Conservation (phyloP, 2,888 invertebrate species). For the Euzetes globulus region DNA sequence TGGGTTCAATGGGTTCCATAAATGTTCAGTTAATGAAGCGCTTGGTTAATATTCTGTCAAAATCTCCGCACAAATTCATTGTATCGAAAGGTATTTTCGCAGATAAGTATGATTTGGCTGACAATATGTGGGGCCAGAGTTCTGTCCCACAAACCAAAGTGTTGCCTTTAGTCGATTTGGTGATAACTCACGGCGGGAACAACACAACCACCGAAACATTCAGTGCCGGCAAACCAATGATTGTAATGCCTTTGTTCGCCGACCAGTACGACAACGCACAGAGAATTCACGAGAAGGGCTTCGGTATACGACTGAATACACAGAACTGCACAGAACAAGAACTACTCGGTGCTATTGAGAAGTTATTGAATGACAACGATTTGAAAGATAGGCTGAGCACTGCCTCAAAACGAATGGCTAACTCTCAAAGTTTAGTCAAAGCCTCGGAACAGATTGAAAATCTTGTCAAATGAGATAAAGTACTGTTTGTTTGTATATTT, state of each 20-base stretch:
- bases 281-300: slow-evolving; percentile 26
- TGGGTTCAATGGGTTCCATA: slow-evolving; percentile 31
- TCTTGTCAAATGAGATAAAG: too few species aligned
- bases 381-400: too few species aligned
- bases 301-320: slow-evolving; percentile 27
- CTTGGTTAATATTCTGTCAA: slow-evolving; percentile 16
- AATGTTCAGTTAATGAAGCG: slow-evolving; percentile 27
- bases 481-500: too few species aligned
- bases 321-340: slow-evolving; percentile 2
- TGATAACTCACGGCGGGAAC: slow-evolving; percentile 35
- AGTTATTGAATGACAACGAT: too few species aligned
- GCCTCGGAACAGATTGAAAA: too few species aligned
- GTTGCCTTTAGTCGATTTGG: slow-evolving; percentile 26
- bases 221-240: slow-evolving; percentile 29
- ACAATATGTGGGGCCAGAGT: slow-evolving; percentile 31
- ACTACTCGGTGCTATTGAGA: slow-evolving; percentile 24
- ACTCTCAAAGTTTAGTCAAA: too few species aligned
- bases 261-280: slow-evolving; percentile 35
- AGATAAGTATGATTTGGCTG: slow-evolving; percentile 12
- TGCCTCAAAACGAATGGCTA: too few species aligned
- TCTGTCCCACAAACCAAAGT: slow-evolving; percentile 25
- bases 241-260: slow-evolving; percentile 25
- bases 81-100: slow-evolving; percentile 30
- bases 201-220: slow-evolving; percentile 29
- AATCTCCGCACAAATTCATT: slow-evolving; percentile 24